Base-by-base conservation (phyloP, 2,113 vertebrate species). In the Actenoides lindsayi region DNA sequence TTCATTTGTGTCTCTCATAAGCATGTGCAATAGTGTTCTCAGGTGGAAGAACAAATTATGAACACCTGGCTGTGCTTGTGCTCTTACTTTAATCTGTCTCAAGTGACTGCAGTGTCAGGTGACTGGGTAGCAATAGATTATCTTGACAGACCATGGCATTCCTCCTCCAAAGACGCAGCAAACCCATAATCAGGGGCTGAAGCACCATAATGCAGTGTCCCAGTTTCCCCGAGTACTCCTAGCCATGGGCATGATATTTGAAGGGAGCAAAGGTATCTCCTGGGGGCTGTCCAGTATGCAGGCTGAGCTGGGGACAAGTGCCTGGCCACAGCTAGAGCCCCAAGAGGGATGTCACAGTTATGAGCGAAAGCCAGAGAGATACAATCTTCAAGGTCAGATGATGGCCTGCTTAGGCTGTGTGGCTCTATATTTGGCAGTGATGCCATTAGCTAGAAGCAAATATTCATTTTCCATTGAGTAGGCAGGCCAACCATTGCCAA, bases 391-490 rank as follows among this genome's bases (percentile, higher is more conserved):
- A 90, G 86, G 90, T 92, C 83, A 80, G 71, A 37, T 3, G 12
- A 56, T 30, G 68, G 65, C 50, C 25, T 9, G 39, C 37, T 95
- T 63, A 50, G 54, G 51, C 69, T 1, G 0, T 5, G 31, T 41
- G 50, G 6, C 24, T 92, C 83, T 95, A 53, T 90, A 92, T 90
- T 86, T 44, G 37, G 76, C 85, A 50, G 67, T 77, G 88, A 94
- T 0, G 8, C 51, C 80, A 77, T 54, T 27, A 80, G 20, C 63
- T 88, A 70, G 39, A 90, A 83, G 75, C 53, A 76, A 65, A 80
- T 33, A 60, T 10, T 80, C 15, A 1, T 64, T 92, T 96, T 93
- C 41, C 64, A 77, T 50, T 90, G 71, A 89, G n/a, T n/a, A 65
- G 71, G 71, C 68, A 94, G 83, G 50, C 54, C 48, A 70, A 73